Base-by-base conservation (phyloP, 2,888 invertebrate species). In the Stictocephala bisonia region DNA sequence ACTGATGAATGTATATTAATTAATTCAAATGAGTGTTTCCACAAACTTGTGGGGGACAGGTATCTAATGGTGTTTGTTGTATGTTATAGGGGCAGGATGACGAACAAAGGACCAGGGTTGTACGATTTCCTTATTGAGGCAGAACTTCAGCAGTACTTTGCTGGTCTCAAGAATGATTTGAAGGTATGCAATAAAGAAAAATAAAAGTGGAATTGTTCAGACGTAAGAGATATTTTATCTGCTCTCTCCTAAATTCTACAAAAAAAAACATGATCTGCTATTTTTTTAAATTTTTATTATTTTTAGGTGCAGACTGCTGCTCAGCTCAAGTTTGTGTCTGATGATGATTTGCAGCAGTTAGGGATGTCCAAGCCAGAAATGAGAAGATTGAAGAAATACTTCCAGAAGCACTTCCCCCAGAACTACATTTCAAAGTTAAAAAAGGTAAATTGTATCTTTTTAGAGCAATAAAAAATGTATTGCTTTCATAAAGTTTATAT, bases 361-460 rank as follows among this genome's bases (percentile, higher is more conserved):
- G 98, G 98, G 15, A 91, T 97, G 88, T 94, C 96, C 15, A 93
- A 93, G 81, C 97, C 98, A 26, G 99, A 99, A 86, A 95, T 97
- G 86, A 89, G 98, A 74, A 88, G 98, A 72, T 89, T 98, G 78
- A 93, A 95, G 82, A 97, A 97, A 85, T 95, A 92, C 83, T 98
- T 95, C 83, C 93, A 95, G 76, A 96, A 95, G 84, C 94, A 96
- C 84, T 96, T 93, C 83, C 96, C 97, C 0, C 95, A 96, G 83
- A 95, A 95, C 78, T 96, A 97, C 83, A 86, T 97, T 73, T 93
- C 93, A 35, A 97, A 96, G 85, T 92, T 98, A 81, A 96, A 93
- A 85, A 96, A 94, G 85, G 88, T 88, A 78, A 76, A n/a, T n/a
- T n/a, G n/a, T n/a, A n/a, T n/a, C n/a, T n/a, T n/a, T n/a, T n/a